These are phyloP conservation scores for Agonopterix heracliana DNA, from an alignment of 2,888 invertebrate genomes.

Conservation along the genomic window DNA sequence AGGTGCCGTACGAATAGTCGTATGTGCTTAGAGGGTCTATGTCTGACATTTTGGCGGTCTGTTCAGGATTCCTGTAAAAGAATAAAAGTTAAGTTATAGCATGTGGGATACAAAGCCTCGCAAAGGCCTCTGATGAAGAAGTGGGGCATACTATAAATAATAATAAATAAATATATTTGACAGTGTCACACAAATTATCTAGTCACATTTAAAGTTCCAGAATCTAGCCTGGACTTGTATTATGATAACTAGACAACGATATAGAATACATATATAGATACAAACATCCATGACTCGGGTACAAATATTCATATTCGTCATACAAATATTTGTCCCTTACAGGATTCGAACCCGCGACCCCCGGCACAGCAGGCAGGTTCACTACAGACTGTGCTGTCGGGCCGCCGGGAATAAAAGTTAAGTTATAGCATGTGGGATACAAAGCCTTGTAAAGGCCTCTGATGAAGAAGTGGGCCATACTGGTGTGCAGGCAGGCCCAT, in stretches of 20 bases:
- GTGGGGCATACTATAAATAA: background rate
- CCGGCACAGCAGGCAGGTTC: no score
- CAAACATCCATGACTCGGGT: no score
- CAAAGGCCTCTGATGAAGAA: constrained; percentile 3
- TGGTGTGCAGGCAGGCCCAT: no score
- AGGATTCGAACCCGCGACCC: no score
- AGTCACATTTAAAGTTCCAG: background rate
- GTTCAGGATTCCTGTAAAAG: background rate
- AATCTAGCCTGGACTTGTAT: no score
- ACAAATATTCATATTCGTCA: no score
- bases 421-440: constrained; percentile 15
- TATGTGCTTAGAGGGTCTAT: constrained; percentile 50
- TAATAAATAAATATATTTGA: background rate
- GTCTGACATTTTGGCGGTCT: constrained; percentile 37
- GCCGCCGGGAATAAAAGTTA: background rate
- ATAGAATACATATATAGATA: no score
- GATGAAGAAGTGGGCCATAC: background rate
- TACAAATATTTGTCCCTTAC: no score
- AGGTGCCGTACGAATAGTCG: constrained; percentile 23
- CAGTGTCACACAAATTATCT: background rate
- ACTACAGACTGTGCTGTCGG: no score
- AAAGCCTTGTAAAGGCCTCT: constrained; percentile 4
- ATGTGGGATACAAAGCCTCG: constrained; percentile 14
- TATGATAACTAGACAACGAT: no score
- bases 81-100: background rate